These are phyloP conservation scores for Ceramica pisi DNA, from an alignment of 2,888 invertebrate species.

Conservation along the genomic window DNA sequence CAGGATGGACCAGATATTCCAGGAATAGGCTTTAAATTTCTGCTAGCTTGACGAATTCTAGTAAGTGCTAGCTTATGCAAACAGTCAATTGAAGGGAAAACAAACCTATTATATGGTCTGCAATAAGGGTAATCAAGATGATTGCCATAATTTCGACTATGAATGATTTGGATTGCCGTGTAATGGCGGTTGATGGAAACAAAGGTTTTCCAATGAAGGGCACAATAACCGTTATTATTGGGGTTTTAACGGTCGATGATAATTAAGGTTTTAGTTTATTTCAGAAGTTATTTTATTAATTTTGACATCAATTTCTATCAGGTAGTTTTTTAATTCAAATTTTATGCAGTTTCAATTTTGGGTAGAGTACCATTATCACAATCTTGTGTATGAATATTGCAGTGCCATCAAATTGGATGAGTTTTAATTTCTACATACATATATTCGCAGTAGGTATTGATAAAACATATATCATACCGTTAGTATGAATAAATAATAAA, in stretches of 20 bases:
- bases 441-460: too few species aligned
- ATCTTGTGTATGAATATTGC: neutral
- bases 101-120: slow-evolving; percentile 64
- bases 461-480: too few species aligned
- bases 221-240: slow-evolving; percentile 36
- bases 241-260: slow-evolving; percentile 18
- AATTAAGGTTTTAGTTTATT: slow-evolving; percentile 2
- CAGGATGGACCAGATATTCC: slow-evolving; percentile 39
- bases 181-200: slow-evolving; percentile 45
- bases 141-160: slow-evolving; percentile 67
- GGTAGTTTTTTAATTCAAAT: neutral
- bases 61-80: slow-evolving; percentile 50
- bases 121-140: slow-evolving; percentile 67
- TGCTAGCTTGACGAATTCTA: slow-evolving; percentile 32
- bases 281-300: too few species aligned
- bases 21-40: slow-evolving; percentile 43
- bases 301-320: neutral
- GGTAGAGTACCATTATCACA: neutral
- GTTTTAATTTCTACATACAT: too few species aligned
- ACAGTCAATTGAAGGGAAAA: slow-evolving; percentile 60
- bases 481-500: too few species aligned
- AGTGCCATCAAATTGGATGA: too few species aligned
- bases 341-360: neutral
- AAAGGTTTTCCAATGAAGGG: slow-evolving; percentile 31
- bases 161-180: slow-evolving; percentile 43